These are phyloP conservation scores for Okamejei kenojei DNA, from an alignment of 2,797 vertebrate genomes.

Conservation along the genomic window DNA sequence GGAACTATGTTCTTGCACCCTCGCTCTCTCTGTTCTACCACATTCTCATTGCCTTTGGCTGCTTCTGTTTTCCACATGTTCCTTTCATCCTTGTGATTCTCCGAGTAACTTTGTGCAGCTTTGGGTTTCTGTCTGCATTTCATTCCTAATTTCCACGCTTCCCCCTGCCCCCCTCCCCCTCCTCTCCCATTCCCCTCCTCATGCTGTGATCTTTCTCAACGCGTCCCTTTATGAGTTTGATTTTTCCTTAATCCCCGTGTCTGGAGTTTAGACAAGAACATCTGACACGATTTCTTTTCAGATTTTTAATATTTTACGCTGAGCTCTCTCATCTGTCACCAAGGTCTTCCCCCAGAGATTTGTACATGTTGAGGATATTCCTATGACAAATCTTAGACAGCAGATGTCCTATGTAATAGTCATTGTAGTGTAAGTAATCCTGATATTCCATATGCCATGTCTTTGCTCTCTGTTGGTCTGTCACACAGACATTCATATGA, in stretches of 20 bases:
- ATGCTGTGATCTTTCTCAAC: background rate
- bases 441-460: slow-evolving; percentile 35
- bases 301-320: background rate
- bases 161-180: background rate
- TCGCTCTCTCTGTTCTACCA: too few relatives aligned
- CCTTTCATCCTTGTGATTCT: background rate
- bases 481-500: background rate
- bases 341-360: slow-evolving; percentile 3
- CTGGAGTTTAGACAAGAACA: background rate
- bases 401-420: slow-evolving; percentile 19
- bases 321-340: background rate
- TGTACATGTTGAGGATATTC: slow-evolving; percentile 30
- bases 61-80: background rate
- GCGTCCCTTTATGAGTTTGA: background rate
- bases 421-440: slow-evolving; percentile 30
- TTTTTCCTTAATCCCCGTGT: slow-evolving; percentile 20
- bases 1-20: too few relatives aligned
- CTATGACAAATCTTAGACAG: slow-evolving; percentile 32
- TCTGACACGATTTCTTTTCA: slow-evolving; percentile 17
- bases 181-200: background rate
- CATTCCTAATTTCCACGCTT: background rate
- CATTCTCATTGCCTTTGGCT: background rate
- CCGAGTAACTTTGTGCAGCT: slow-evolving; percentile 5
- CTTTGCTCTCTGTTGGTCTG: background rate
- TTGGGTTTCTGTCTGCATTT: slow-evolving; percentile 6